Base-by-base conservation (phyloP, 1,140 invertebrate genomes). In the Stenopsyche tienmushanensis region DNA sequence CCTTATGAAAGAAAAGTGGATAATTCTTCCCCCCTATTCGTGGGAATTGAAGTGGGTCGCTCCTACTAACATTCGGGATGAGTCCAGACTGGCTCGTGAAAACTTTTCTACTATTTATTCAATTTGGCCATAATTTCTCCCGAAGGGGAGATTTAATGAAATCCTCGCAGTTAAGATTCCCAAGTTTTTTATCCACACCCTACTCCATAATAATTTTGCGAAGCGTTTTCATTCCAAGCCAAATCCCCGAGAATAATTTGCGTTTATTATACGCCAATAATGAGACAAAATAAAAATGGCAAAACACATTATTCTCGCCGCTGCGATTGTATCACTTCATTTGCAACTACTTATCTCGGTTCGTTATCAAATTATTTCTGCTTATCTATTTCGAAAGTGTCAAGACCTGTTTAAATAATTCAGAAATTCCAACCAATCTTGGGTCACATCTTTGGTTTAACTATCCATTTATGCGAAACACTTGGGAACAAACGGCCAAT, bases 61-160 rank as follows among this genome's bases (percentile, higher is more conserved):
- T 34, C 29, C 29, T 34, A 34, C 29, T 34, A 34, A 34, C 13
- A 13, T 13, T 34, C 29, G 29, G 13, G 13, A 34, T 34, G 29
- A 34, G 5, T 34, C 29, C 29, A 13, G 29, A 7, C 29, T 34
- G 29, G 5, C 29, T 34, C 29, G 47, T 34, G 34, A 57, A 50
- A 57, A 57, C 34, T 57, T 57, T 42, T 57, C 54, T 57, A 42
- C 26, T 57, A 57, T 57, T 55, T 57, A 57, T 57, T 57, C 54
- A 57, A 57, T 57, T 57, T 57, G 39, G 54, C 23, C 29, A 57
- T 57, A 57, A 57, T 57, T 57, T 57, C 9, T 29, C 18, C 50
- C 15, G 13, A 50, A 34, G 29, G 29, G 29, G 29, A 34, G 29
- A 34, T 34, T 34, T 34, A 34, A 34, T 34, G 29, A 34, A 34